A percentile compares a stretch with the other conserved stretches of the same genome.
Evolutionary conservation across 1,140 invertebrate genomes (phyloP).

Genomic region (Drosophila nigrodunni): DNA sequence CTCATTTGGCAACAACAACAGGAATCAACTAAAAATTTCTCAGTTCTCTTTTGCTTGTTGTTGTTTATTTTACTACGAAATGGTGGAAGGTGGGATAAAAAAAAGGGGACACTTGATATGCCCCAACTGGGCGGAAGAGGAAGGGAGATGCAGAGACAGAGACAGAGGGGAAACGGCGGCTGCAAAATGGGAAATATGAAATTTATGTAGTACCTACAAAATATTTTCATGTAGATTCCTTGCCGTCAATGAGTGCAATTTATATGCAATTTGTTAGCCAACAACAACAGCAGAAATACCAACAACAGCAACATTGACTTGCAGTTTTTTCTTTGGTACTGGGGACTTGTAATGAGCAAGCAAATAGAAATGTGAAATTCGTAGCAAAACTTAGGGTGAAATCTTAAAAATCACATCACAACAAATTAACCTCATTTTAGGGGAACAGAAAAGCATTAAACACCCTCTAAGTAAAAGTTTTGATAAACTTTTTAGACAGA

Average conservation of each 20-base stretch:
- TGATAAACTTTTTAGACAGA: not conserved
- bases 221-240: slow-evolving; percentile 66
- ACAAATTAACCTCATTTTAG: slow-evolving; percentile 26
- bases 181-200: slow-evolving; percentile 61
- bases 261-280: slow-evolving; percentile 70
- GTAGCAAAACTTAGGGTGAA: slow-evolving; percentile 4
- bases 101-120: no score
- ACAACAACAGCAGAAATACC: slow-evolving; percentile 31
- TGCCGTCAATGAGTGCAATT: slow-evolving; percentile 72
- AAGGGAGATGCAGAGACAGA: not conserved
- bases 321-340: slow-evolving; percentile 4
- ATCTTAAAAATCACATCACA: slow-evolving; percentile 17
- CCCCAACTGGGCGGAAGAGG: not conserved
- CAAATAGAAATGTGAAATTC: slow-evolving; percentile 17
- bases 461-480: not conserved
- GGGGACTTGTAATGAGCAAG: slow-evolving; percentile 28
- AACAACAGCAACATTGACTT: not conserved
- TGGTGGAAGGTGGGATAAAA: not conserved
- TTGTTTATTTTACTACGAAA: slow-evolving; percentile 46
- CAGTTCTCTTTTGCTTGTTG: slow-evolving; percentile 26
- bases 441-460: not conserved
- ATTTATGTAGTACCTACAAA: slow-evolving; percentile 61
- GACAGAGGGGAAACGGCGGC: slow-evolving; percentile 4
- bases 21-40: slow-evolving; percentile 41
- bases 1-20: slow-evolving; percentile 59